phyloP scores from a whole-genome alignment of 2,113 vertebrate species.

The Prunella himalayana region DNA sequence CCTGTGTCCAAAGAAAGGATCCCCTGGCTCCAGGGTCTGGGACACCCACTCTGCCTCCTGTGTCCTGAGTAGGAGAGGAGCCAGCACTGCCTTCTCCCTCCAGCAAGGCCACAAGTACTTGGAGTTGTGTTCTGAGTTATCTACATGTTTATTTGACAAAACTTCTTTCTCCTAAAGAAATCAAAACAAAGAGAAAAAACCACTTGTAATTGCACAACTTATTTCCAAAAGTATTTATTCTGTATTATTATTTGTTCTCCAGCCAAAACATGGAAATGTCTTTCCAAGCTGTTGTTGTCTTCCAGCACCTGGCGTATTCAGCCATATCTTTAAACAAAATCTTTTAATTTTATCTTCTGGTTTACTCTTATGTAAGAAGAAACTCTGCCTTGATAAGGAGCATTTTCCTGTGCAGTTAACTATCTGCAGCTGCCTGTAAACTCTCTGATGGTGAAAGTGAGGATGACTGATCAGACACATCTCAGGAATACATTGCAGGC shows the following conservation, averaged over 20 bases:
- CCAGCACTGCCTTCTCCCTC: not conserved
- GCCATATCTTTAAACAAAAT: not conserved
- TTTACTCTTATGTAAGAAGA: not conserved
- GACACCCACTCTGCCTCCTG: not conserved
- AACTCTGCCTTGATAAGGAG: not conserved
- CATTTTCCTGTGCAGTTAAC: not conserved
- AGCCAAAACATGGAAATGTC: not conserved
- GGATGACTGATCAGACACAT: rapidly evolving
- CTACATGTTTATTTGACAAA: not conserved
- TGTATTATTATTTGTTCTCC: not conserved
- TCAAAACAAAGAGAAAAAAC: not conserved
- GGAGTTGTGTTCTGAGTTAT: not conserved
- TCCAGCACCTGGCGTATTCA: not conserved
- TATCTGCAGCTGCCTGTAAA: rapidly evolving
- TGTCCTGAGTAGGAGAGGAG: rapidly evolving
- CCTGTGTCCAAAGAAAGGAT: not conserved
- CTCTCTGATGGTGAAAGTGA: not conserved
- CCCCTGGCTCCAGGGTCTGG: rapidly evolving
- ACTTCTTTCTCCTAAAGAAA: not conserved
- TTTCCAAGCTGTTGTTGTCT: not conserved
- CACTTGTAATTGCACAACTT: not conserved
- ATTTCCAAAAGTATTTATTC: not conserved
- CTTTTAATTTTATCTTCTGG: not conserved
- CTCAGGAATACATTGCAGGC: not conserved
- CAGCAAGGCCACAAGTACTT: rapidly evolving